Evolutionary conservation across 2,113 vertebrate genomes (phyloP).

Genomic region (Myrmecobius fasciatus): DNA sequence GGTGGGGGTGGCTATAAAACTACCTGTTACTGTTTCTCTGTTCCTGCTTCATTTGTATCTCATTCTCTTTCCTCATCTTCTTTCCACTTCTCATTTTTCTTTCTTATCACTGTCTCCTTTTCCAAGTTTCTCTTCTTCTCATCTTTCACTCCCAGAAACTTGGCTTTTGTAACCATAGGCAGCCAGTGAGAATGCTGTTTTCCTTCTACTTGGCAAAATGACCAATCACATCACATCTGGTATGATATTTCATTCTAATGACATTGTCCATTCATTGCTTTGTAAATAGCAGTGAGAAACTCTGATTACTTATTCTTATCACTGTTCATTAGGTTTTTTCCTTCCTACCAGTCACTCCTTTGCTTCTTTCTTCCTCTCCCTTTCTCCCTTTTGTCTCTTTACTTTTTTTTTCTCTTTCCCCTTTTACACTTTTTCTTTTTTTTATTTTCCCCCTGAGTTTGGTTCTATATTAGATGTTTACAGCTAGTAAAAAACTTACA

Average conservation of each 20-base stretch:
- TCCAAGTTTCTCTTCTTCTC: not conserved
- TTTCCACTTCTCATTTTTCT: not conserved
- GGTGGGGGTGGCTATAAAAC: not conserved
- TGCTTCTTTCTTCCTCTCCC: not conserved
- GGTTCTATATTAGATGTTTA: not conserved
- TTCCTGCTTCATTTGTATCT: not conserved
- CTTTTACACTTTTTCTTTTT: not conserved
- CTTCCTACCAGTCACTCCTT: not conserved
- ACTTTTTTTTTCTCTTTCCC: not conserved
- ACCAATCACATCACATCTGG: not conserved
- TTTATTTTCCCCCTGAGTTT: not conserved
- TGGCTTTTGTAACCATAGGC: not conserved
- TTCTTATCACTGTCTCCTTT: not conserved
- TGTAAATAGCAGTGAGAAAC: not conserved
- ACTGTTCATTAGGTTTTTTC: not conserved
- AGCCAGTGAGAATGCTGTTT: not conserved
- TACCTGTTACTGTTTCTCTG: not conserved
- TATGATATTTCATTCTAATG: slow-evolving; percentile 3
- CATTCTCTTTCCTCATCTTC: not conserved
- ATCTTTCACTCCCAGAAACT: not conserved
- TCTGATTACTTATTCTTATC: not conserved
- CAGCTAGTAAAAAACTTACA: not conserved
- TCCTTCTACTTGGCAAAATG: not conserved
- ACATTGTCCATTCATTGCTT: not conserved
- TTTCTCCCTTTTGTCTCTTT: not conserved